phyloP scores from a whole-genome alignment of 2,797 vertebrate species.

The Crax fasciolata region DNA sequence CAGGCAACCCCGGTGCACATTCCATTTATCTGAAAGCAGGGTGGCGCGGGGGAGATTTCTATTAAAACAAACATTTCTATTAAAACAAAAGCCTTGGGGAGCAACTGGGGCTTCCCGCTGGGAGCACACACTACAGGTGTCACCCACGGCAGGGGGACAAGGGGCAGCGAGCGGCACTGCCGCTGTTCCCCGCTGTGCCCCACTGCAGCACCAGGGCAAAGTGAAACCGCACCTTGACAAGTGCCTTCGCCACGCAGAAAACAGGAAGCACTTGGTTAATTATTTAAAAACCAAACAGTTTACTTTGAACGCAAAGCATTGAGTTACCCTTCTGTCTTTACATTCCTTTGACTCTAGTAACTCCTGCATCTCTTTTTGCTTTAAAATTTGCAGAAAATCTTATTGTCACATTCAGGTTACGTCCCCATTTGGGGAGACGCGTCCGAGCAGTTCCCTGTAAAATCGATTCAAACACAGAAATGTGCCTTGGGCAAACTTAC shows the following conservation, averaged over 20 bases:
- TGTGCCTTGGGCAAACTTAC: conserved; percentile 67
- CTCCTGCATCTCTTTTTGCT: not conserved
- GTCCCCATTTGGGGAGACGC: rapidly evolving
- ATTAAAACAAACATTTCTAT: too few relatives aligned
- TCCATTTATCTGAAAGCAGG: not conserved
- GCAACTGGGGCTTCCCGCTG: rapidly evolving
- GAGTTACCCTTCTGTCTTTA: not conserved
- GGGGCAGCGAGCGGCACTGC: not conserved
- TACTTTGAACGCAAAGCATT: not conserved
- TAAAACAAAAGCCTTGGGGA: not conserved
- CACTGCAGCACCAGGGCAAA: not conserved
- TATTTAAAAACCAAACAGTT: not conserved
- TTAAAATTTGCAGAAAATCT: not conserved
- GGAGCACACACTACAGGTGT: rapidly evolving
- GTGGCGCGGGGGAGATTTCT: rapidly evolving
- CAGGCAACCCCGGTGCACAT: not conserved
- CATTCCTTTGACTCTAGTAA: not conserved
- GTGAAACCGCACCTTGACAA: not conserved
- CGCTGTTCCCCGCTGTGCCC: not conserved
- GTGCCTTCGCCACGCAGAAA: not conserved
- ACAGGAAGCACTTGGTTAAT: conserved; percentile 47
- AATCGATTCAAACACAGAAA: not conserved
- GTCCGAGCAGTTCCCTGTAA: not conserved
- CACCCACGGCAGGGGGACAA: rapidly evolving
- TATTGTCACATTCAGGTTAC: not conserved